A percentile compares a stretch with the other conserved stretches of the same genome.
Evolutionary conservation across 2,888 invertebrate genomes (phyloP).

Genomic region (Sarcophaga subvicina): DNA sequence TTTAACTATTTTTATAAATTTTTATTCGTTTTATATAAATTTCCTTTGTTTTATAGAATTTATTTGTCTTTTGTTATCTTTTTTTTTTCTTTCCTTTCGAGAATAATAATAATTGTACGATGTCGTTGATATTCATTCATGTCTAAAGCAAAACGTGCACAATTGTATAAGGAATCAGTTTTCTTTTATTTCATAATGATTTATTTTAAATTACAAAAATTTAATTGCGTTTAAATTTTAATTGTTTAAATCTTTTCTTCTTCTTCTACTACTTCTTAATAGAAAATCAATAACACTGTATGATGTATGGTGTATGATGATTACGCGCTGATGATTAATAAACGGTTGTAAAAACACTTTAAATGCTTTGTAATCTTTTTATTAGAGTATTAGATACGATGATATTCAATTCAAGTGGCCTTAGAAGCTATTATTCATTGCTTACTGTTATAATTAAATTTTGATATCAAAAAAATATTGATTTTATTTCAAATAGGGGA

Average conservation of each 20-base stretch:
- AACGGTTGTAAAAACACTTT: constrained; percentile 52
- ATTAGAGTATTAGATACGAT: background rate
- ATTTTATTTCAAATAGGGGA: too few species aligned
- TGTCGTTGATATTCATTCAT: background rate
- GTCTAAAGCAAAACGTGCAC: constrained; percentile 57
- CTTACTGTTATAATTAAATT: constrained; percentile 41
- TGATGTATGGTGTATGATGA: too few species aligned
- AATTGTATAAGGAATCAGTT: constrained; percentile 49
- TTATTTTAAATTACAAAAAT: constrained; percentile 52
- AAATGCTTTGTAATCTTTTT: too few species aligned
- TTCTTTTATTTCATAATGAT: constrained; percentile 43
- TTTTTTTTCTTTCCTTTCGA: background rate
- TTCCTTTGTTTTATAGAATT: background rate
- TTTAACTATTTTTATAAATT: background rate
- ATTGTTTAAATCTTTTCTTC: too few species aligned
- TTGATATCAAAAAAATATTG: background rate
- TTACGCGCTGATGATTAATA: constrained; percentile 53
- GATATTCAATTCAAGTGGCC: constrained; percentile 58
- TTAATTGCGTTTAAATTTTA: constrained; percentile 68
- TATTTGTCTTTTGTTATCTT: constrained; percentile 1
- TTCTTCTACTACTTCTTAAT: too few species aligned
- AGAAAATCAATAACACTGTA: too few species aligned
- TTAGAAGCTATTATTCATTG: constrained; percentile 45
- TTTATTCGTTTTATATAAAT: background rate
- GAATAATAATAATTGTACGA: background rate